Evolutionary conservation across 2,113 vertebrate genomes (phyloP).

Genomic region (Siphamia tubifer): DNA sequence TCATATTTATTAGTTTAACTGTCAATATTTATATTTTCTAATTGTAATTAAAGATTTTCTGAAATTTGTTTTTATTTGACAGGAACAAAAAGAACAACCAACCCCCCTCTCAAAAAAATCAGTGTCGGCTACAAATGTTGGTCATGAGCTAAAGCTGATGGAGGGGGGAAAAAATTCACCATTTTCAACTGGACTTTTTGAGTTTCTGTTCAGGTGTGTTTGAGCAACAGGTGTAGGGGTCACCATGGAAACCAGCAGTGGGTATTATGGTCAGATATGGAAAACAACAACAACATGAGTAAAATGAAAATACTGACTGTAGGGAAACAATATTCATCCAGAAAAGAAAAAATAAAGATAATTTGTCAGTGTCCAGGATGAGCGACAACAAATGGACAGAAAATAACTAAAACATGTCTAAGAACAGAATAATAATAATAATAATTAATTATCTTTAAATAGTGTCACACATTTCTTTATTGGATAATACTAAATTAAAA

Average conservation of each 20-base stretch:
- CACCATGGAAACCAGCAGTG: constrained; percentile 50
- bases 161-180: too few species aligned
- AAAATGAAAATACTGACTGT: constrained; percentile 74
- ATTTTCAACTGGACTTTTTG: too few species aligned
- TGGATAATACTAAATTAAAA: constrained; percentile 88
- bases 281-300: constrained; percentile 43
- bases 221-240: constrained; percentile 64
- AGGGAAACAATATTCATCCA: constrained; percentile 64
- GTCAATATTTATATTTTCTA: too few species aligned
- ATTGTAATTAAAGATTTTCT: too few species aligned
- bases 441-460: constrained; percentile 85
- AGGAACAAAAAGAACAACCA: too few species aligned
- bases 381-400: constrained; percentile 81
- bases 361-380: constrained; percentile 64
- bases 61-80: too few species aligned
- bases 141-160: too few species aligned
- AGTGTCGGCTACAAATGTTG: too few species aligned
- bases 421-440: constrained; percentile 85
- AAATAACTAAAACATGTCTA: constrained; percentile 68
- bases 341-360: constrained; percentile 56
- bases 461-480: constrained; percentile 85
- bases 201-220: too few species aligned
- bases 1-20: too few species aligned
- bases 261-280: constrained; percentile 57
- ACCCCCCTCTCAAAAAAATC: too few species aligned